Evolutionary conservation across 2,888 invertebrate genomes (phyloP).

Genomic region (Apodemia mormo): DNA sequence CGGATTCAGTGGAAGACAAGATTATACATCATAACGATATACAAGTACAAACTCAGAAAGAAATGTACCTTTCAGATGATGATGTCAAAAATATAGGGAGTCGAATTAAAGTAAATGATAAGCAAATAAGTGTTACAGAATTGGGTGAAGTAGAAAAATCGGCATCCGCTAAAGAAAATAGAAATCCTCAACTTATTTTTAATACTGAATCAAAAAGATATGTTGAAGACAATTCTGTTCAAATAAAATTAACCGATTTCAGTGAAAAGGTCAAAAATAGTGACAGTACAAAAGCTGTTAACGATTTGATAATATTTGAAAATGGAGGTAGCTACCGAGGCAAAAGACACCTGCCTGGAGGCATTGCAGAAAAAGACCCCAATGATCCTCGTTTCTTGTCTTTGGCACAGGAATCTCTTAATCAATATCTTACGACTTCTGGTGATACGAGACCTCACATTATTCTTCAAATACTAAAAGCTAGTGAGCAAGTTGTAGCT

Average conservation of each 20-base stretch:
- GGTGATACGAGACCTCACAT: too few relatives aligned
- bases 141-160: conserved; percentile 28
- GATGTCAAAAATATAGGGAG: conserved; percentile 62
- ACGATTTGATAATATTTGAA: conserved; percentile 68
- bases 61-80: conserved; percentile 53
- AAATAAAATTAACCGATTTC: conserved; percentile 28
- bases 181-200: conserved; percentile 41
- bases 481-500: too few relatives aligned
- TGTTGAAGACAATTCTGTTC: conserved; percentile 39
- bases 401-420: too few relatives aligned
- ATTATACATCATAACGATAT: conserved; percentile 53
- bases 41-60: conserved; percentile 51
- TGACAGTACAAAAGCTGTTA: conserved; percentile 68
- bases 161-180: conserved; percentile 32
- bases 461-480: too few relatives aligned
- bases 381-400: too few relatives aligned
- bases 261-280: conserved; percentile 45
- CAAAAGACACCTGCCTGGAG: conserved; percentile 32
- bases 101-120: conserved; percentile 62
- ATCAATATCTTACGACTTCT: too few relatives aligned
- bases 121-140: conserved; percentile 35
- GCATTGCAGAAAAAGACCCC: conserved; percentile 54
- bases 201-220: conserved; percentile 43
- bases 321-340: conserved; percentile 52
- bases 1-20: conserved; percentile 53